Conservation (phyloP, 2,113 vertebrate species). For the Pseudorectes ferrugineus region DNA sequence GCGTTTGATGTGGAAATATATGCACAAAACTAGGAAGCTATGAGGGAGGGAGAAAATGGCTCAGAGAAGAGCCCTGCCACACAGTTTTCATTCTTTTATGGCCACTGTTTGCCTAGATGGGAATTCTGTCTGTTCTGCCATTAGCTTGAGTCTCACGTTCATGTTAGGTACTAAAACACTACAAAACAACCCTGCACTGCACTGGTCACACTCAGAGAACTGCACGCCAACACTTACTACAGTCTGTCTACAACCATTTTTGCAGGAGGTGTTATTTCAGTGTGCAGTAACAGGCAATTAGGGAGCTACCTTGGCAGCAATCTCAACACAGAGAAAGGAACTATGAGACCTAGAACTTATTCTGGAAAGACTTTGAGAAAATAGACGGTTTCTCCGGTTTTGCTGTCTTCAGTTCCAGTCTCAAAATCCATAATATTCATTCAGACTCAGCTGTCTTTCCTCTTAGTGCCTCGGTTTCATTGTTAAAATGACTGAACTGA, state of each 20-base stretch:
- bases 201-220: background rate
- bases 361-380: background rate
- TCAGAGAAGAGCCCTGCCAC: background rate
- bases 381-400: background rate
- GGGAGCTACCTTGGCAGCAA: background rate
- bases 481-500: background rate
- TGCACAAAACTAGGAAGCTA: conserved; percentile 18
- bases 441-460: background rate
- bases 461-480: background rate
- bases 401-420: background rate
- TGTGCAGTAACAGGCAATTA: background rate
- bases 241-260: background rate
- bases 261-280: background rate
- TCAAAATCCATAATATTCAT: background rate
- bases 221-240: background rate
- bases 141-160: background rate
- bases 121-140: background rate
- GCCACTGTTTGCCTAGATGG: background rate
- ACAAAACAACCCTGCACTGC: background rate
- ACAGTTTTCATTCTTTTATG: background rate
- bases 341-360: background rate
- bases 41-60: background rate
- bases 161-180: background rate
- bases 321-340: background rate
- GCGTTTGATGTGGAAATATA: background rate